Evolutionary conservation across 2,113 vertebrate species (phyloP), one percentile per base, ranked within the genome.

Genomic region (Galemys pyrenaicus): DNA sequence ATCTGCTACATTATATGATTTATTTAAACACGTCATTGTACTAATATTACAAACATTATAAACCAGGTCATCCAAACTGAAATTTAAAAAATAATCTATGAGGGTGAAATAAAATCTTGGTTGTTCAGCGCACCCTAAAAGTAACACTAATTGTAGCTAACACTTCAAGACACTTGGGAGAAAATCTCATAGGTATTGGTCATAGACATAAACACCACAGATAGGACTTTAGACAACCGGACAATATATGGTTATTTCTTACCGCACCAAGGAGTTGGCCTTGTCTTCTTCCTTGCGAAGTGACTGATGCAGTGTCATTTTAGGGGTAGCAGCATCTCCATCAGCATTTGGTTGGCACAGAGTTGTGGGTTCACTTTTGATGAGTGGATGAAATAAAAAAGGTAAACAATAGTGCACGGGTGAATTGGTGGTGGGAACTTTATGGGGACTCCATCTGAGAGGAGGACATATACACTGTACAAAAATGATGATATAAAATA

Each of bases 321-420:
- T 20, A 41, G 6, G 80, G n/a, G 20, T 2, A 0, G 26, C 9
- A 13, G 4, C 0, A 41, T 32, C 41, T 37, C 56, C 56, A 5
- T 24, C n/a, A 49, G 20, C 67, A 41, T 17, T 19, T 70, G 30
- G 56, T 64, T 9, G 35, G 46, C 35, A 26, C 28, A 35, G 5
- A 6, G 5, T 44, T 9, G 44, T 44, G 44, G 39, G 73, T 30
- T 78, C 67, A 39, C 39, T 87, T 93, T 30, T 74, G 19, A 79
- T 32, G 51, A 74, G 19, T 28, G 46, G 9, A 32, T 80, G 46
- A 81, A 32, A 74, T 46, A 56, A 81, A 82, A 73, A 56, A 44
- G 44, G 44, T 44, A 44, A 44, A 44, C 44, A 44, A 44, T 44
- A 9, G 44, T 44, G 44, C 44, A 44, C 44, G 44, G 44, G 44